Base-by-base conservation (phyloP, 1,140 invertebrate genomes). In the Drosophila leontia region DNA sequence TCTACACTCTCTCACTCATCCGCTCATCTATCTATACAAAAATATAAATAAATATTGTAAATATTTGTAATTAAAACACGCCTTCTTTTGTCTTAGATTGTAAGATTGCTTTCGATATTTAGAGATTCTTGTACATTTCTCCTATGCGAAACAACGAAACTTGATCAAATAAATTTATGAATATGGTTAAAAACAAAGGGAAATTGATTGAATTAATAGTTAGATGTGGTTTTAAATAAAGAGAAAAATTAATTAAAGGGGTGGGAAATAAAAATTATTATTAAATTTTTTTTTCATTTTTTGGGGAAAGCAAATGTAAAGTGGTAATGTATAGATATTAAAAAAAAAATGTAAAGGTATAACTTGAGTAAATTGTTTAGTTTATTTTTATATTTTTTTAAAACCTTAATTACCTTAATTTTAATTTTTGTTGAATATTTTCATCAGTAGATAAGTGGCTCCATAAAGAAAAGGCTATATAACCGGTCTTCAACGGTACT, bases 11-110 rank as follows among this genome's bases (percentile, higher is more conserved):
- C 44, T 29, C 65, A 69, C 64, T 35, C 63, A 53, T 55, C 19
- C 32, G 19, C 64, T 57, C 44, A 67, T 37, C 48, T 53, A 67
- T 44, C 39, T 50, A 51, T 78, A 42, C 41, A 44, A 29, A 35
- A 39, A 44, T 61, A 74, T 67, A 85, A 74, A 50, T 86, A 60
- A 63, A 74, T 86, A 82, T 67, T 85, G 82, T 85, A 85, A 82
- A 85, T 85, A 85, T 37, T 55, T 86, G 76, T 85, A 85, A 85
- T 80, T 72, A 82, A 78, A 62, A 12, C 19, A 42, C n/a, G 39
- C 44, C 45, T 53, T 57, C 51, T 71, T 80, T 78, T 60, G 26
- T 62, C 9, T 32, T 86, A 85, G 68, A 70, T 57, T 17, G 26
- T 82, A 86, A 86, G 82, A 17, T 47, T 44, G 50, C 69, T 45